These are phyloP conservation scores for Lipotes vexillifer DNA, from an alignment of 2,113 vertebrate genomes.

Conservation along the genomic window DNA sequence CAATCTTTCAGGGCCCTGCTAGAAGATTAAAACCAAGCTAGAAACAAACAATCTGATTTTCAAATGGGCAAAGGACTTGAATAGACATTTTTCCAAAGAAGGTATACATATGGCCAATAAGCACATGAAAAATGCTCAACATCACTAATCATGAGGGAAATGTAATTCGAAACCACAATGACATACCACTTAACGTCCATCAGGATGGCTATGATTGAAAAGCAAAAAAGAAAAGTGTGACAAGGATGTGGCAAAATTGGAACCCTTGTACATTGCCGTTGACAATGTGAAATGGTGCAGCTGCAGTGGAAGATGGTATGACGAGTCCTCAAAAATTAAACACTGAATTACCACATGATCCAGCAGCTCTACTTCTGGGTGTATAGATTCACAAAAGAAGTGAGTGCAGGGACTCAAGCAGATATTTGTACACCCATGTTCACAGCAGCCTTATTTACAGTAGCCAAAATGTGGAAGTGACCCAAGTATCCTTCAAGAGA, in stretches of 20 bases:
- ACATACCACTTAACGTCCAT: neutral
- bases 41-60: neutral
- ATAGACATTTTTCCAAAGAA: neutral
- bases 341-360: too few species aligned
- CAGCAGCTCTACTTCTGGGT: neutral
- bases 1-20: neutral
- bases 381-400: neutral
- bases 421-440: neutral
- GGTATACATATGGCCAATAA: neutral
- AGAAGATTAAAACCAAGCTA: neutral
- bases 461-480: neutral
- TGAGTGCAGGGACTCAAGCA: neutral
- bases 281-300: neutral
- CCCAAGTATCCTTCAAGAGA: neutral
- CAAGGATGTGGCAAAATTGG: neutral
- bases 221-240: neutral
- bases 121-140: too few species aligned
- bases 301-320: neutral
- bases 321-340: neutral
- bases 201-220: neutral
- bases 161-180: neutral
- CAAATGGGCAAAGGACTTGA: neutral
- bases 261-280: neutral
- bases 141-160: neutral
- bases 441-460: neutral